phyloP scores from a whole-genome alignment of 2,113 vertebrate species.

The Spea multiplicata region DNA sequence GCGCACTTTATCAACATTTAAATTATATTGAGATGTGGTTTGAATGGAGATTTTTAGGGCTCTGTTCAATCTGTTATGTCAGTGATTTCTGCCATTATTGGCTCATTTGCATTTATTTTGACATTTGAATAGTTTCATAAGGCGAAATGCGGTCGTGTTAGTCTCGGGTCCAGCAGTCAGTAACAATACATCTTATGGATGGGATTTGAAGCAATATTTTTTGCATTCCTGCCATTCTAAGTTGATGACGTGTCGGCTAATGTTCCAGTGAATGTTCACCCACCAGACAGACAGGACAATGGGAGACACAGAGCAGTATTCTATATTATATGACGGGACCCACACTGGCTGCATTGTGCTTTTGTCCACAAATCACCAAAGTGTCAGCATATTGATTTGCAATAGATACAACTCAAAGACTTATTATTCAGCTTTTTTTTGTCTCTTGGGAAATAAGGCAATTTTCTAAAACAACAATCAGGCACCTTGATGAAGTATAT shows the following conservation, averaged over 20 bases:
- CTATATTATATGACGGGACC: neutral
- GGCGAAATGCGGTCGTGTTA: too few relatives aligned
- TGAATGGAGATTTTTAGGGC: too few relatives aligned
- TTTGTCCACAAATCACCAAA: constrained; percentile 11
- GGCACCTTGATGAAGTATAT: neutral
- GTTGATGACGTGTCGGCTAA: neutral
- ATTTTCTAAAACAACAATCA: neutral
- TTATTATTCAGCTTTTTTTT: constrained; percentile 5
- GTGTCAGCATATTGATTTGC: constrained; percentile 31
- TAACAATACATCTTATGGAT: too few relatives aligned
- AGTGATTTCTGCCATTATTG: too few relatives aligned
- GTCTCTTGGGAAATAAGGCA: neutral
- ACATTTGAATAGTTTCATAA: too few relatives aligned
- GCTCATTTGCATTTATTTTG: too few relatives aligned
- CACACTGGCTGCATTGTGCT: constrained; percentile 26
- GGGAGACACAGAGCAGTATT: neutral
- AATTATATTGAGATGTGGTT: too few relatives aligned
- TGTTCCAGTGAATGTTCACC: neutral
- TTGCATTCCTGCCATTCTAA: too few relatives aligned
- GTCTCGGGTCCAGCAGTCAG: too few relatives aligned
- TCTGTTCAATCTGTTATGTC: too few relatives aligned
- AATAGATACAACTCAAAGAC: neutral
- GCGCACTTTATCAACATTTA: too few relatives aligned
- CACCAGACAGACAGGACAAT: neutral
- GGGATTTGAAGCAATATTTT: too few relatives aligned